Percentiles rank a stretch among this genome's conserved stretches.
phyloP scores from a whole-genome alignment of 2,113 vertebrate species.

The Vanacampus margaritifer region DNA sequence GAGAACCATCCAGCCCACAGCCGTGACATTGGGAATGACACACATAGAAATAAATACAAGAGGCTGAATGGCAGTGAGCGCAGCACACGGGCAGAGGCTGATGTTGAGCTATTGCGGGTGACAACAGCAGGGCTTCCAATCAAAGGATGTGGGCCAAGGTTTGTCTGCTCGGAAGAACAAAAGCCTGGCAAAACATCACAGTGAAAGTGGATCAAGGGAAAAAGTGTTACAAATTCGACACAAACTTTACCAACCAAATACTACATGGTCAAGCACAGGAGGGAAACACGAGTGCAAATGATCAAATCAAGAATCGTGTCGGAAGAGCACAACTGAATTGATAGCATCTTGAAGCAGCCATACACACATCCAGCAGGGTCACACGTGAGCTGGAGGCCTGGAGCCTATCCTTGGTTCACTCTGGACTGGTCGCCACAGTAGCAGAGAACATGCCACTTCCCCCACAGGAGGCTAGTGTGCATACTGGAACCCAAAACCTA shows the following conservation, averaged over 20 bases:
- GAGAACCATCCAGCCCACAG: conserved; percentile 37
- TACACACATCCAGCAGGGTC: too few relatives aligned
- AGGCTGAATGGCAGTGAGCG: conserved; percentile 30
- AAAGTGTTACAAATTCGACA: neutral
- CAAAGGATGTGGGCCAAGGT: conserved; percentile 15
- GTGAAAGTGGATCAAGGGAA: neutral
- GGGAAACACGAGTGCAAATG: too few relatives aligned
- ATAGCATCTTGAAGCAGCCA: too few relatives aligned
- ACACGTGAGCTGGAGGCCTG: too few relatives aligned
- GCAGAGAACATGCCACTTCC: too few relatives aligned
- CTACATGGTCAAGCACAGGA: neutral
- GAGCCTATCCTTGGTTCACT: too few relatives aligned
- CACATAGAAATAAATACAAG: conserved; percentile 37
- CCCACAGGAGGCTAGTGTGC: too few relatives aligned
- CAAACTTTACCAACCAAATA: neutral
- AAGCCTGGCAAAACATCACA: conserved; percentile 15
- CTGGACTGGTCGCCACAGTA: too few relatives aligned
- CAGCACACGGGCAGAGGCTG: conserved; percentile 23
- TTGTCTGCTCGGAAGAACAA: conserved; percentile 27
- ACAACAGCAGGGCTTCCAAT: conserved; percentile 23
- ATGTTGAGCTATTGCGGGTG: conserved; percentile 16
- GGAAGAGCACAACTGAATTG: too few relatives aligned
- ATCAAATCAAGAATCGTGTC: too few relatives aligned
- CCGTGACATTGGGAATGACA: conserved; percentile 35
- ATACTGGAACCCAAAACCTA: too few relatives aligned